Base-by-base conservation (phyloP, 2,888 invertebrate genomes). In the Spilosoma lubricipeda region DNA sequence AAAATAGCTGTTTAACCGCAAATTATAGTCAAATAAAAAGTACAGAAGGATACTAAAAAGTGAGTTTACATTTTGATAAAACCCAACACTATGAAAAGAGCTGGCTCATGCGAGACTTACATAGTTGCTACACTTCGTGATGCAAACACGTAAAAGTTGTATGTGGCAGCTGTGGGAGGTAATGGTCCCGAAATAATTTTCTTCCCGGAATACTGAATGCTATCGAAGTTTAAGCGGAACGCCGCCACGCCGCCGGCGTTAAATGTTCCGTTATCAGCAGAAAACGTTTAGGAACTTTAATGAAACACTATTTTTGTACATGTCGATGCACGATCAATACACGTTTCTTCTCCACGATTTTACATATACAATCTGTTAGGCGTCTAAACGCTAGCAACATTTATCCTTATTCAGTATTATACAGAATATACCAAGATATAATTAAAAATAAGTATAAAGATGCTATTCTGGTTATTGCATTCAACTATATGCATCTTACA, bases 101-200 rank as follows among this genome's bases (percentile, higher is more conserved):
- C 73, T 73, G 82, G 82, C 73, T 73, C 78, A 73, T 76, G 77
- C 69, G 71, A 77, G 52, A 67, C 72, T 75, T 79, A 80, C 69
- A 77, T 75, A 84, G 82, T 77, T 73, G 79, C 77, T 80, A 81
- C 79, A 79, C 78, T 84, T 79, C 81, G 83, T 86, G 86, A 87
- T 86, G 86, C 87, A 86, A 87, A 87, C 87, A 85, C 83, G 87
- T 87, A 89, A 88, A 89, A 87, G 87, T 90, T 85, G 84, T 85
- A 85, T 86, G 88, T 86, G 89, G 88, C 91, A 91, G 90, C 90
- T 92, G 92, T 82, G 89, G 83, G 88, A 86, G 90, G 90, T 92
- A 93, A 93, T 93, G 93, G 90, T 79, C 86, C 87, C 80, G 91
- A 92, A 90, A 90, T 93, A 92, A 92, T 93, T 90, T 89, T 89